Evolutionary conservation across 2,797 vertebrate genomes (phyloP).

Genomic region (Sebastes taczanowskii): DNA sequence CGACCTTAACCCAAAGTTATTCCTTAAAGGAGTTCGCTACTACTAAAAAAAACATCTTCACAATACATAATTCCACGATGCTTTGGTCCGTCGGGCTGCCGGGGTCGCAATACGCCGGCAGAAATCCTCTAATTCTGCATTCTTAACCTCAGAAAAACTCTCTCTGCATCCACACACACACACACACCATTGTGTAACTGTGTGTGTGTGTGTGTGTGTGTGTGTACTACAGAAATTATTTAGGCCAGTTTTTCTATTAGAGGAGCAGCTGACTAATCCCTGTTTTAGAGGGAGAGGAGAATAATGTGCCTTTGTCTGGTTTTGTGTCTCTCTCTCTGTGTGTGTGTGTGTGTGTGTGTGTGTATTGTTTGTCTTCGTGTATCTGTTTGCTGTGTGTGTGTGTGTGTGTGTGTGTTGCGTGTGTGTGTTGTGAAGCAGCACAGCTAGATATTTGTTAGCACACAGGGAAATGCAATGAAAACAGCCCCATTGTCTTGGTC

Average conservation of each 20-base stretch:
- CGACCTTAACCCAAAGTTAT: too few relatives aligned
- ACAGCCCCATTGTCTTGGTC: conserved; percentile 17
- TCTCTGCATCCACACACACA: neutral
- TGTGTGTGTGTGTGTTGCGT: neutral
- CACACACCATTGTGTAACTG: neutral
- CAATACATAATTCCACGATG: too few relatives aligned
- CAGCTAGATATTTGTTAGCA: conserved; percentile 29
- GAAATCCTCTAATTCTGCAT: too few relatives aligned
- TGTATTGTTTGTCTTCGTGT: too few relatives aligned
- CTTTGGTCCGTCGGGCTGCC: too few relatives aligned
- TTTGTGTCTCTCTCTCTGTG: neutral
- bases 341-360: neutral
- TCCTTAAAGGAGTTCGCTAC: too few relatives aligned
- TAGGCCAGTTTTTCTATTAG: conserved; percentile 66
- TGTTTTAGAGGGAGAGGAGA: conserved; percentile 43
- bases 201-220: neutral
- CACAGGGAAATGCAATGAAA: conserved; percentile 17
- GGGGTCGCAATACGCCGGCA: too few relatives aligned
- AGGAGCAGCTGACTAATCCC: conserved; percentile 70
- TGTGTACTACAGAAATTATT: conserved; percentile 18
- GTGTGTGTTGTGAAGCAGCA: neutral
- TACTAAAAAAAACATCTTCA: too few relatives aligned
- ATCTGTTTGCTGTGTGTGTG: too few relatives aligned
- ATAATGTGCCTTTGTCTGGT: conserved; percentile 58
- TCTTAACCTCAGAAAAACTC: too few relatives aligned